phyloP scores from a whole-genome alignment of 2,888 invertebrate species.

The Drosophila ezoana region DNA sequence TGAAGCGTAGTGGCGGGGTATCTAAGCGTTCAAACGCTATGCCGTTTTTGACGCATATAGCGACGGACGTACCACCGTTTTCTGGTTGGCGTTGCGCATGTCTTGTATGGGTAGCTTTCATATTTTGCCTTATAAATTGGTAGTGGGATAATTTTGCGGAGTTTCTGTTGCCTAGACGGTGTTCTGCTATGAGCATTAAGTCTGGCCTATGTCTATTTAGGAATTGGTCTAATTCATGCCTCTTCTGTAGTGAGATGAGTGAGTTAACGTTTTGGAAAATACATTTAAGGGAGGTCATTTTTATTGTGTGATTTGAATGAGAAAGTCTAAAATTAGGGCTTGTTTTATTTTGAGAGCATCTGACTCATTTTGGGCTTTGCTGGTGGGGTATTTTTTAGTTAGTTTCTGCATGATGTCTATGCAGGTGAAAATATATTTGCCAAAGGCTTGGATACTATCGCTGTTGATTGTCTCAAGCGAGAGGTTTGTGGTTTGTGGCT shows the following conservation, averaged over 20 bases:
- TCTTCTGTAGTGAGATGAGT: not conserved
- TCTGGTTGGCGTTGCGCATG: conserved; percentile 6
- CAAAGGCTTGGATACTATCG: too few species aligned
- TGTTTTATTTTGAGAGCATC: too few species aligned
- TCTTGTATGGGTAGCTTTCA: not conserved
- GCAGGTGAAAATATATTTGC: too few species aligned
- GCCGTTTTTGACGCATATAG: too few species aligned
- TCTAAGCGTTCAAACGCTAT: not conserved
- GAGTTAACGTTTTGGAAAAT: conserved; percentile 19
- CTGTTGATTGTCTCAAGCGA: too few species aligned
- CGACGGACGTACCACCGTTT: too few species aligned
- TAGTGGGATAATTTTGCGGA: not conserved
- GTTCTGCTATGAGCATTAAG: conserved; percentile 13
- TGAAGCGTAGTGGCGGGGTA: not conserved
- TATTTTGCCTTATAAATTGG: not conserved
- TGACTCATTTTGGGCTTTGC: too few species aligned
- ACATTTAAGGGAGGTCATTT: conserved; percentile 6
- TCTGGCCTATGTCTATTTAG: conserved; percentile 8
- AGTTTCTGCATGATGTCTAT: too few species aligned
- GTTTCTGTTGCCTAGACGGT: not conserved
- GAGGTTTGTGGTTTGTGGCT: too few species aligned
- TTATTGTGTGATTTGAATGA: not conserved
- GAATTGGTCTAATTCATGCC: conserved; percentile 5
- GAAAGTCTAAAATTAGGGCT: conserved; percentile 1
- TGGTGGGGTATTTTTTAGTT: too few species aligned